Base-by-base conservation (phyloP, 2,888 invertebrate genomes). In the Eulithis testata region DNA sequence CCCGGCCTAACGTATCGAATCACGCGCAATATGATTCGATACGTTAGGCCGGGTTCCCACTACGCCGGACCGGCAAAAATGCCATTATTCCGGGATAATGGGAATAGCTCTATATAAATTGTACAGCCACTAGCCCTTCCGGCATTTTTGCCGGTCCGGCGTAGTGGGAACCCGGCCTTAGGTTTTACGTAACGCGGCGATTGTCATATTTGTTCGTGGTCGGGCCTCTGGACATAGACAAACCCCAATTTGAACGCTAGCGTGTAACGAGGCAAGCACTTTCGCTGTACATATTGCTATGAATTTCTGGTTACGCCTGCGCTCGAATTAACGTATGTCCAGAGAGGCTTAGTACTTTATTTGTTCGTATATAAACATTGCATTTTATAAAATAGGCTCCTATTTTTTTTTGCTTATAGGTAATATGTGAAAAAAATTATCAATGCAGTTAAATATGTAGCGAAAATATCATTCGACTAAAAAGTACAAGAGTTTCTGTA, bases 331-430 rank as follows among this genome's bases (percentile, higher is more conserved):
- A 54, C 21, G 54, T 55, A 11, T 44, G 6, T 55, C 4, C 44
- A 11, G 21, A 43, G 5, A 14, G 43, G 21, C 50, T 40, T 37
- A 37, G 58, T 50, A 58, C 49, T n/a, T 40, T 45, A 37, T 11
- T 57, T 49, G 36, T 40, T 57, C 21, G 27, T 55, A n/a, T 52
- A 51, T 14, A 44, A 27, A 44, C 11, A 55, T 55, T 55, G 12
- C 37, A 57, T 49, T 47, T 57, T 37, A 57, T 12, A 11, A 14
- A 44, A 11, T 21, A 21, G 43, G 11, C n/a, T 44, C 43, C 8
- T 53, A 14, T 11, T 52, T n/a, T 52, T 11, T 52, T 43, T 14
- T 14, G 54, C 37, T 21, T 43, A 14, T 21, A n/a, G n/a, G n/a
- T n/a, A 8, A 14, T 53, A 40, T 14, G 36, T 51, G 2, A 51